Conservation (phyloP, 1,140 invertebrate species). For the Laupala kohalensis region DNA sequence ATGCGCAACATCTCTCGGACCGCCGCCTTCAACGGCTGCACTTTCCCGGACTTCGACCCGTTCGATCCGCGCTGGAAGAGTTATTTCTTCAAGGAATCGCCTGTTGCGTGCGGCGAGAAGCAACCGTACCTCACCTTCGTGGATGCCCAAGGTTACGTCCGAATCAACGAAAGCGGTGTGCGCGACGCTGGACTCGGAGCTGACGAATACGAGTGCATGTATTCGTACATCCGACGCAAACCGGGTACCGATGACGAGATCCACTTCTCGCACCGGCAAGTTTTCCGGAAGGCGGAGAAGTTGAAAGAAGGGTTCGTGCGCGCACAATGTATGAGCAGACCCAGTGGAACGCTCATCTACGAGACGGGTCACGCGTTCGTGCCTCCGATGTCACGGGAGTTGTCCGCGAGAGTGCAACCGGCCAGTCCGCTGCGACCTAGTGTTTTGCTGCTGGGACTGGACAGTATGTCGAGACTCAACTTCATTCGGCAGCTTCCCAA, state of each 20-base stretch:
- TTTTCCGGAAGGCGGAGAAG: not conserved
- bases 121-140: slow-evolving; percentile 13
- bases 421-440: slow-evolving; percentile 11
- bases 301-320: slow-evolving; percentile 21
- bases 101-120: not conserved
- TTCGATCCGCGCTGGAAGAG: slow-evolving; percentile 2
- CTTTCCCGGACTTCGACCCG: slow-evolving; percentile 11
- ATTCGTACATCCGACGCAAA: not conserved
- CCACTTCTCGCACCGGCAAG: not conserved
- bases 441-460: slow-evolving; percentile 38
- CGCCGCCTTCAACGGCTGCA: not conserved
- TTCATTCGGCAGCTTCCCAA: slow-evolving; percentile 38
- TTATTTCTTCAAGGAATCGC: not conserved
- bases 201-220: not conserved
- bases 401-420: not conserved
- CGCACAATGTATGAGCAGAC: slow-evolving; percentile 27
- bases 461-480: slow-evolving; percentile 43
- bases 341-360: slow-evolving; percentile 25
- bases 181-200: not conserved
- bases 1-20: not conserved
- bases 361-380: slow-evolving; percentile 30
- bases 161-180: slow-evolving; percentile 2
- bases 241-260: slow-evolving; percentile 2
- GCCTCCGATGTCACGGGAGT: slow-evolving; percentile 11
- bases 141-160: slow-evolving; percentile 7